Percentiles rank a stretch among this genome's conserved stretches.
Conservation (phyloP, 2,888 invertebrate genomes). For the Atrina japonica region DNA sequence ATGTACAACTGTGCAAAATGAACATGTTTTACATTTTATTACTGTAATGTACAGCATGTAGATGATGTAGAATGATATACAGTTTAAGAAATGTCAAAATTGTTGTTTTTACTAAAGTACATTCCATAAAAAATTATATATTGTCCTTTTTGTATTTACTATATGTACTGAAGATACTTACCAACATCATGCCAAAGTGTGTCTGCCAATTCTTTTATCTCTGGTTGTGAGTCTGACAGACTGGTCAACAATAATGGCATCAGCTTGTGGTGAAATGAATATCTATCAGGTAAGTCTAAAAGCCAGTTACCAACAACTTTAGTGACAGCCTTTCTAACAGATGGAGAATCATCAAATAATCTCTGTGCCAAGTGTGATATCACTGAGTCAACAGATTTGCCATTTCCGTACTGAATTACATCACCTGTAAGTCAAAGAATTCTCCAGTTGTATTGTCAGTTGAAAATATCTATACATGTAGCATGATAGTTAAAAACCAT, state of each 20-base stretch:
- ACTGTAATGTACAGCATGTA: background rate
- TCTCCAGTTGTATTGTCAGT: too few relatives aligned
- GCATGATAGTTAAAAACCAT: too few relatives aligned
- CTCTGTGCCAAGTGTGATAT: slow-evolving; percentile 91
- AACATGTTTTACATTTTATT: background rate
- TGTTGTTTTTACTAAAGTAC: too few relatives aligned
- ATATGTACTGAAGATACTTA: too few relatives aligned
- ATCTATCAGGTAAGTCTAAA: slow-evolving; percentile 89
- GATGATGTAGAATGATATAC: background rate
- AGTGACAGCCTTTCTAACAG: slow-evolving; percentile 89
- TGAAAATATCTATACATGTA: too few relatives aligned
- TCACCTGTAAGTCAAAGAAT: slow-evolving; percentile 80
- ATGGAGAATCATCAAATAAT: slow-evolving; percentile 91
- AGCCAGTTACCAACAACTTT: slow-evolving; percentile 90
- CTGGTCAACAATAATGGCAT: slow-evolving; percentile 92
- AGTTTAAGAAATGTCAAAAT: background rate
- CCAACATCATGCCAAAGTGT: slow-evolving; percentile 80
- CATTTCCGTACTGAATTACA: slow-evolving; percentile 86
- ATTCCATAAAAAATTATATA: too few relatives aligned
- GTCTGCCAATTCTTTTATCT: slow-evolving; percentile 80
- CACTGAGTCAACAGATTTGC: slow-evolving; percentile 87
- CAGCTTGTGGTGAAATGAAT: slow-evolving; percentile 93
- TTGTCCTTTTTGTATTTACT: too few relatives aligned
- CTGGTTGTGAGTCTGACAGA: slow-evolving; percentile 89
- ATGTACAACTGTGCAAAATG: too few relatives aligned